Evolutionary conservation across 2,113 vertebrate genomes (phyloP).

Genomic region (Girardinichthys multiradiatus): DNA sequence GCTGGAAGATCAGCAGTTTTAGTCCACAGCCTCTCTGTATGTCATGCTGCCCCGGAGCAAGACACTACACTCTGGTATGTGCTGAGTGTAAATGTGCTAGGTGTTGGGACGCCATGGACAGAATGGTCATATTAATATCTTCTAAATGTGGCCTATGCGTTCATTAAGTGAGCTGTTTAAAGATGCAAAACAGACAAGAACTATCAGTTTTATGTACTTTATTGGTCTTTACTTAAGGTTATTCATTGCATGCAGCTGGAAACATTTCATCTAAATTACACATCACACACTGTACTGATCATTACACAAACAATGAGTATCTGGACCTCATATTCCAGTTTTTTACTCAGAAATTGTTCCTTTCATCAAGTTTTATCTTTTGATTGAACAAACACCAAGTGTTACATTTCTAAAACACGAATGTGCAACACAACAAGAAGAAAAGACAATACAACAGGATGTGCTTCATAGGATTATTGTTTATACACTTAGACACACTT

Average conservation of each 20-base stretch:
- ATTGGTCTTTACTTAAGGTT: conserved; percentile 51
- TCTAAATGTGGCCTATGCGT: too few species aligned
- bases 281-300: conserved; percentile 40
- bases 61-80: background rate
- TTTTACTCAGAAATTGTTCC: background rate
- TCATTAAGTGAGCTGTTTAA: background rate
- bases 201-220: conserved; percentile 45
- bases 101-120: too few species aligned
- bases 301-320: conserved; percentile 43
- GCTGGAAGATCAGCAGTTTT: background rate
- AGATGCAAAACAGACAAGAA: background rate
- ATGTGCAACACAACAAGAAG: conserved; percentile 11
- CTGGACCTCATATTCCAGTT: background rate
- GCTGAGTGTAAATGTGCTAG: too few species aligned
- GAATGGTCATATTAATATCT: background rate
- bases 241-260: conserved; percentile 51
- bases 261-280: conserved; percentile 40
- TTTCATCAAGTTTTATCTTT: background rate
- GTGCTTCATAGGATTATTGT: conserved; percentile 1
- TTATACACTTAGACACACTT: background rate
- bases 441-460: background rate
- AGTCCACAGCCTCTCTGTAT: background rate
- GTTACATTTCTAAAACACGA: conserved; percentile 20
- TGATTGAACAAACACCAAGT: conserved; percentile 13
- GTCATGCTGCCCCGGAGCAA: background rate